Conservation (phyloP, 2,797 vertebrate genomes). For the Echiichthys vipera region DNA sequence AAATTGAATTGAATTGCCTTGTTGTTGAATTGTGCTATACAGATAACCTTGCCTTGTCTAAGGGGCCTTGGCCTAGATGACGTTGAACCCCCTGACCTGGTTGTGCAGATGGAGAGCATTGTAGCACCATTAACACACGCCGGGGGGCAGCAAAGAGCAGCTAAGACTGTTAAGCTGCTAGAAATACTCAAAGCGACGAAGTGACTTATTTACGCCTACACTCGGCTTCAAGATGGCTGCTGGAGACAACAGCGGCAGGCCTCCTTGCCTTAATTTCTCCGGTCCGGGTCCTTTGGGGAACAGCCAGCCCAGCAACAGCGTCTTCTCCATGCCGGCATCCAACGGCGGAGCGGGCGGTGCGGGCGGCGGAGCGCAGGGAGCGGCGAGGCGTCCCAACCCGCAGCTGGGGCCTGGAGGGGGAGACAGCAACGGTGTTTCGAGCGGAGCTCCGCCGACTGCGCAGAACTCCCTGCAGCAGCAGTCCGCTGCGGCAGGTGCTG, state of each 20-base stretch:
- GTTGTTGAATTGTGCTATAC: too few species aligned
- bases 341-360: constrained; percentile 77
- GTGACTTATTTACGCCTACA: constrained; percentile 80
- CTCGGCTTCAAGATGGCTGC: constrained; percentile 88
- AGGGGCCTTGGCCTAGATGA: too few species aligned
- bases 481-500: constrained; percentile 80
- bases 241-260: constrained; percentile 89
- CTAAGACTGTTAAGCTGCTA: constrained; percentile 1
- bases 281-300: constrained; percentile 84
- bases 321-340: constrained; percentile 81
- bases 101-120: background rate
- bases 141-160: constrained; percentile 18
- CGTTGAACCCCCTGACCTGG: too few species aligned
- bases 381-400: constrained; percentile 83
- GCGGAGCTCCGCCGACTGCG: constrained; percentile 79
- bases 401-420: constrained; percentile 86
- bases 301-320: constrained; percentile 86
- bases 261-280: constrained; percentile 86
- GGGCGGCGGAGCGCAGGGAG: constrained; percentile 76
- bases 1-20: too few species aligned
- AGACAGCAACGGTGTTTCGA: constrained; percentile 82
- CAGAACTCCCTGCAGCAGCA: constrained; percentile 85
- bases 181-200: constrained; percentile 55
- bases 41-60: too few species aligned
- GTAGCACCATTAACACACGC: constrained; percentile 3